Base-by-base conservation (phyloP, 2,888 invertebrate genomes). In the Schrankia costaestrigalis region DNA sequence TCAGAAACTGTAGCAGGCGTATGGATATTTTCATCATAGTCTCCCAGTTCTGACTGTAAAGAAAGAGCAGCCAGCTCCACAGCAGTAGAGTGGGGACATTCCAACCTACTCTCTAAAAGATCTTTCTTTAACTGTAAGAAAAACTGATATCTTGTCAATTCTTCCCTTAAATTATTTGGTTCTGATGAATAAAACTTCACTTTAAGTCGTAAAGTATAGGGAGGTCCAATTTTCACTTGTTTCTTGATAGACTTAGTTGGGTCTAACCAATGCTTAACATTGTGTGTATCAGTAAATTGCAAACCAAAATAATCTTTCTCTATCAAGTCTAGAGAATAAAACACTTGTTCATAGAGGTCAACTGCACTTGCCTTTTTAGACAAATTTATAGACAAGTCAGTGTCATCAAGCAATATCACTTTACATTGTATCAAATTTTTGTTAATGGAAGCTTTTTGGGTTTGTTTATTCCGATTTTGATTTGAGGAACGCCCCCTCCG, bases 131-230 rank as follows among this genome's bases (percentile, higher is more conserved):
- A 80, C 90, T 99, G 99, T 44, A 99, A 90, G 78, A 99, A 99
- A 82, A 99, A 99, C 78, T 98, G 97, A 82, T 99, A 99, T 74
- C 99, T 92, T 3, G 99, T 99, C 49, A 99, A 87, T 84, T 99
- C 99, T 85, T 99, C 99, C 38, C 97, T 92, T 41, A 99, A 88
- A 63, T 96, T 96, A 71, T 96, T 98, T 4, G 99, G 99, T 76
- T 99, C 99, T 0, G 98, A 98, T 1, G 99, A 97, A 85, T 99
- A 99, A 86, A 99, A 99, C 84, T 99, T 99, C 2, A 99, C 99
- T 86, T 96, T 95, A 29, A 99, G 90, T 38, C 97, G 90, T 60
- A 99, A 91, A 30, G 98, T 98, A 72, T 97, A 99, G 1, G 99
- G 99, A 36, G 99, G 99, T 8, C 99, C 99, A 89, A 98, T 98